Percentiles rank a stretch among this genome's conserved stretches.
These are phyloP conservation scores for Enteromius mattozi DNA, from an alignment of 2,797 vertebrate genomes.

Conservation along the genomic window DNA sequence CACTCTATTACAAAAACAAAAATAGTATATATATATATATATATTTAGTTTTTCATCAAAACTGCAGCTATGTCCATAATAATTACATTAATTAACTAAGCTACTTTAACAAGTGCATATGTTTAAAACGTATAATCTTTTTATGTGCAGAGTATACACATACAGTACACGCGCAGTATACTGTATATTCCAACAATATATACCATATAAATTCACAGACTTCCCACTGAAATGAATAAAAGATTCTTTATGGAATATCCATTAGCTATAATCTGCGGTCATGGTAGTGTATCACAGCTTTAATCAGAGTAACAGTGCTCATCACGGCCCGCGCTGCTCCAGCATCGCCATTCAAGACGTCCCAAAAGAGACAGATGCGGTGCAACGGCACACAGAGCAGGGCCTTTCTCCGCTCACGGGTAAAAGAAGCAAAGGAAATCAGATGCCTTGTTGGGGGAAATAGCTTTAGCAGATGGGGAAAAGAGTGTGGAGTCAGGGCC, in stretches of 20 bases:
- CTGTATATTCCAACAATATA: neutral
- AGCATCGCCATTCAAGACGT: neutral
- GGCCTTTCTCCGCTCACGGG: constrained; percentile 67
- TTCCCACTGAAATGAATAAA: neutral
- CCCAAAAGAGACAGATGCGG: constrained; percentile 48
- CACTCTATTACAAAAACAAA: neutral
- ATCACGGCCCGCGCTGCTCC: neutral
- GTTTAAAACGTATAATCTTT: neutral
- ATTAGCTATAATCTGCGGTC: neutral
- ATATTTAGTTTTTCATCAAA: neutral
- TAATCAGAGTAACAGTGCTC: constrained; percentile 16
- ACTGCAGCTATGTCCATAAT: neutral
- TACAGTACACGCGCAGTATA: neutral
- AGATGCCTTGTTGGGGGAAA: constrained; percentile 92
- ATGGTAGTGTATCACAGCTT: neutral
- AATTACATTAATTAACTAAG: neutral
- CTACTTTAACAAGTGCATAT: neutral
- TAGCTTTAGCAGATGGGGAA: constrained; percentile 90
- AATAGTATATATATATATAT: too few relatives aligned
- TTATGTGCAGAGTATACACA: neutral
- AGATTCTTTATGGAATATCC: neutral
- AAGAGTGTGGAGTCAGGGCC: constrained; percentile 58
- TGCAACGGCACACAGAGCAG: constrained; percentile 60
- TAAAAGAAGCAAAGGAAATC: constrained; percentile 87
- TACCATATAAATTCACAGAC: neutral